phyloP scores from a whole-genome alignment of 1,140 invertebrate species.

The Eurosta solidaginis region DNA sequence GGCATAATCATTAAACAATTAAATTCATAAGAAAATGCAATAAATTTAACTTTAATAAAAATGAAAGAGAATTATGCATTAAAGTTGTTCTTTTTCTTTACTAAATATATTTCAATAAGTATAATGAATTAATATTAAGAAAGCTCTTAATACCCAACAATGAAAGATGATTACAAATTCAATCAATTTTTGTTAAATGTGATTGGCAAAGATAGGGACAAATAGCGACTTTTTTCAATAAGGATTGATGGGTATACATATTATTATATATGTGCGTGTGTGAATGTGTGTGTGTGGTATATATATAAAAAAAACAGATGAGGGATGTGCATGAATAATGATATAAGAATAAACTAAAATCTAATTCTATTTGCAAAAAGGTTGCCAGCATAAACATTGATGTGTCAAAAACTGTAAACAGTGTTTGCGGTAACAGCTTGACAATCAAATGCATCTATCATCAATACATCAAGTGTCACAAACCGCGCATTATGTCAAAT shows the following conservation, averaged over 20 bases:
- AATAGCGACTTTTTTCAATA: not conserved
- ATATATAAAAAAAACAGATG: not conserved
- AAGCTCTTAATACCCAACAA: not conserved
- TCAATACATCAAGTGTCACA: not conserved
- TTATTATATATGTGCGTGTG: not conserved
- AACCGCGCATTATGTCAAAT: conserved; percentile 35
- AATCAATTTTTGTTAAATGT: not conserved
- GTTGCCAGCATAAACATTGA: not conserved
- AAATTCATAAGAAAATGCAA: not conserved
- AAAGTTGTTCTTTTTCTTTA: too few species aligned
- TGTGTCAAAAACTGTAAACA: not conserved
- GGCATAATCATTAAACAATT: not conserved
- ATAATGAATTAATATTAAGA: not conserved
- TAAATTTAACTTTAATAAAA: not conserved
- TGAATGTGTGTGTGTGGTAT: not conserved
- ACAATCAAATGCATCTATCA: conserved; percentile 19
- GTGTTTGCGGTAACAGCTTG: not conserved
- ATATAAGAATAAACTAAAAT: too few species aligned
- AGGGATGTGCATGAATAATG: too few species aligned
- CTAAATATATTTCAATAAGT: not conserved
- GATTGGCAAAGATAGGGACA: not conserved
- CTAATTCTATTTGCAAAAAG: not conserved
- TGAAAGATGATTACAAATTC: too few species aligned
- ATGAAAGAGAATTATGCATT: too few species aligned
- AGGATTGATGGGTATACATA: too few species aligned